Conservation (phyloP, 2,113 vertebrate genomes). For the Pachyramphus minor region DNA sequence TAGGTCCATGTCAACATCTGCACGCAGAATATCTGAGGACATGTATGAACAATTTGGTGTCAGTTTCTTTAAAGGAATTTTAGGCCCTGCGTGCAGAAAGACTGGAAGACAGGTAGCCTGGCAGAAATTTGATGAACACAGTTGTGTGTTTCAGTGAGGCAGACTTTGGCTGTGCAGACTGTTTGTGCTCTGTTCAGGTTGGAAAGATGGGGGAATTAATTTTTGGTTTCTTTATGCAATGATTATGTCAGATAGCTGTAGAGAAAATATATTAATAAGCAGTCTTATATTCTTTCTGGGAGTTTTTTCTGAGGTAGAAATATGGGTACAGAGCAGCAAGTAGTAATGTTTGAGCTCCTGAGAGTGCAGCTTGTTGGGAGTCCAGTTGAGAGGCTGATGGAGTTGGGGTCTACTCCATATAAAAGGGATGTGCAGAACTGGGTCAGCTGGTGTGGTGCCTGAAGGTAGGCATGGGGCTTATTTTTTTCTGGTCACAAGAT, state of each 20-base stretch:
- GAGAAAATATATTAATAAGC: background rate
- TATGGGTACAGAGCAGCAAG: rapidly evolving
- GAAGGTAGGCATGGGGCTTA: background rate
- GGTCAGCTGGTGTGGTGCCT: background rate
- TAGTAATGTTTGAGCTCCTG: rapidly evolving
- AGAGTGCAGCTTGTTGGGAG: rapidly evolving
- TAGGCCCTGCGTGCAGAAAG: background rate
- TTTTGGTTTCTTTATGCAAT: background rate
- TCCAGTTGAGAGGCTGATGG: rapidly evolving
- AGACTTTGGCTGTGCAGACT: background rate
- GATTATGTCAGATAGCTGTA: background rate
- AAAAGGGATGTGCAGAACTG: rapidly evolving
- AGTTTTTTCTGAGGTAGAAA: background rate
- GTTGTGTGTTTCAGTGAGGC: background rate
- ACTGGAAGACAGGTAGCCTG: background rate
- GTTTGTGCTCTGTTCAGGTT: background rate
- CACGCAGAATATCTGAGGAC: background rate
- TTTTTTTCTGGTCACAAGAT: background rate
- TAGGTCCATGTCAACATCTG: background rate
- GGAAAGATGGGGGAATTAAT: background rate
- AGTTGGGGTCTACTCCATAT: rapidly evolving
- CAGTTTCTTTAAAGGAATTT: background rate
- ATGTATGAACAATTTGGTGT: rapidly evolving
- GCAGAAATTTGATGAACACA: background rate
- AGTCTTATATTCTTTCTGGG: background rate